A percentile compares a stretch with the other conserved stretches of the same genome.
These are phyloP conservation scores for Morbakka virulenta DNA, from an alignment of 30 jellyfish, hydroid and myxozoan species.

Conservation along the genomic window DNA sequence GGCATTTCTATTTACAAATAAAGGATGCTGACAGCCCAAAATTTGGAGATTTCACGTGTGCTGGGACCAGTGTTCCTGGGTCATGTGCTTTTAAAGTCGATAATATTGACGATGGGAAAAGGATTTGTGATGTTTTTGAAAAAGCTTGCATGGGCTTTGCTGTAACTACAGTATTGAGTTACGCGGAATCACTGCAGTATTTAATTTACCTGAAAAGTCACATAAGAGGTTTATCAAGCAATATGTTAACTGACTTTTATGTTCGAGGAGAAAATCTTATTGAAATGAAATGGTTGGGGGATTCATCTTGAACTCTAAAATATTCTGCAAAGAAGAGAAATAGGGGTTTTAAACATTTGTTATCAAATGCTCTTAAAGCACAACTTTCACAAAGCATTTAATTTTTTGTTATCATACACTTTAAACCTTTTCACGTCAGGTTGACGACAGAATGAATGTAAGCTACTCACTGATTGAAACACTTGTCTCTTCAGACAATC, in stretches of 20 bases:
- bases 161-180: slow-evolving; percentile 56
- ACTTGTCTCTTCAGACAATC: too few species aligned
- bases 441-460: too few species aligned
- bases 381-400: too few species aligned
- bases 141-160: slow-evolving; percentile 75
- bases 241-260: slow-evolving; percentile 68
- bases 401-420: too few species aligned
- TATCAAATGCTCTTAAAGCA: too few species aligned
- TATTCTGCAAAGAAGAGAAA: too few species aligned
- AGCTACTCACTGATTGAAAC: too few species aligned
- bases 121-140: slow-evolving; percentile 73
- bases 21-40: slow-evolving; percentile 82
- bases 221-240: slow-evolving; percentile 53
- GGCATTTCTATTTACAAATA: slow-evolving; percentile 72
- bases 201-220: slow-evolving; percentile 59
- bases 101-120: slow-evolving; percentile 63
- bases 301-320: too few species aligned
- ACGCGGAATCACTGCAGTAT: slow-evolving; percentile 40
- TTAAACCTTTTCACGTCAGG: too few species aligned
- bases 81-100: slow-evolving; percentile 78
- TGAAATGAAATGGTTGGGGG: slow-evolving; percentile 59
- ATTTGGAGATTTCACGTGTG: slow-evolving; percentile 73
- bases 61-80: slow-evolving; percentile 57
- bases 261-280: slow-evolving; percentile 54
- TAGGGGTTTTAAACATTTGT: too few species aligned